A percentile compares a stretch with the other conserved stretches of the same genome.
Evolutionary conservation across 2,797 vertebrate species (phyloP).

Genomic region (Diplodus sargus): DNA sequence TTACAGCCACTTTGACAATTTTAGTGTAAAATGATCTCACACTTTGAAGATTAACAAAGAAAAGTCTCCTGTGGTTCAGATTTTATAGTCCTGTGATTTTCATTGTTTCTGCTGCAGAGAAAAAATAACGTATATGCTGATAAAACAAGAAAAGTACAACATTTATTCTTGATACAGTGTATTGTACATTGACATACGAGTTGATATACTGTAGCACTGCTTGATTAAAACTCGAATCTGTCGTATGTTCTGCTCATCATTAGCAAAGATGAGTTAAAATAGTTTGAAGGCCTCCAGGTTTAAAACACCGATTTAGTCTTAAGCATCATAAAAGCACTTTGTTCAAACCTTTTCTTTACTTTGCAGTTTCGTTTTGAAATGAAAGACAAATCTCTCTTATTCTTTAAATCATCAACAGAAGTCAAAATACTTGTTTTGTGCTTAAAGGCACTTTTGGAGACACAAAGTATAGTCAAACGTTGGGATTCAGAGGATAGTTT

Average conservation of each 20-base stretch:
- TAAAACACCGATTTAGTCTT: constrained; percentile 53
- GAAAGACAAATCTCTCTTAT: constrained; percentile 28
- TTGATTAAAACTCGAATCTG: constrained; percentile 42
- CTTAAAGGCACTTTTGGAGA: constrained; percentile 82
- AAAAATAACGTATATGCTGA: constrained; percentile 10
- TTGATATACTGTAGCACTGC: constrained; percentile 17
- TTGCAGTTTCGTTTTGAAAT: constrained; percentile 68
- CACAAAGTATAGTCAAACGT: constrained; percentile 37
- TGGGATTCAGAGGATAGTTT: constrained; percentile 33
- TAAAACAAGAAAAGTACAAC: constrained; percentile 4
- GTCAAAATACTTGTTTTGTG: constrained; percentile 66
- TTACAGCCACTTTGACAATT: background rate
- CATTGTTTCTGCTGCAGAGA: constrained; percentile 11
- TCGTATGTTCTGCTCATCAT: constrained; percentile 54
- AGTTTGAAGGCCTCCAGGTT: constrained; percentile 72
- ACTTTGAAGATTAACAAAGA: constrained; percentile 8
- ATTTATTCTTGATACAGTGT: constrained; percentile 5
- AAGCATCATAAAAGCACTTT: constrained; percentile 69
- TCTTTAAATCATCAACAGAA: constrained; percentile 46
- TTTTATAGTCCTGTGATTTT: background rate
- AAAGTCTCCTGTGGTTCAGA: background rate
- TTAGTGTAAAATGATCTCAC: background rate
- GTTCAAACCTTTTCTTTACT: constrained; percentile 57
- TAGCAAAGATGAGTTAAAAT: constrained; percentile 48
- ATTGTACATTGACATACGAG: constrained; percentile 23